Percentiles rank a stretch among this genome's conserved stretches.
These are phyloP conservation scores for Oscheius myriophilus DNA, from an alignment of 2,888 invertebrate species.

Conservation along the genomic window DNA sequence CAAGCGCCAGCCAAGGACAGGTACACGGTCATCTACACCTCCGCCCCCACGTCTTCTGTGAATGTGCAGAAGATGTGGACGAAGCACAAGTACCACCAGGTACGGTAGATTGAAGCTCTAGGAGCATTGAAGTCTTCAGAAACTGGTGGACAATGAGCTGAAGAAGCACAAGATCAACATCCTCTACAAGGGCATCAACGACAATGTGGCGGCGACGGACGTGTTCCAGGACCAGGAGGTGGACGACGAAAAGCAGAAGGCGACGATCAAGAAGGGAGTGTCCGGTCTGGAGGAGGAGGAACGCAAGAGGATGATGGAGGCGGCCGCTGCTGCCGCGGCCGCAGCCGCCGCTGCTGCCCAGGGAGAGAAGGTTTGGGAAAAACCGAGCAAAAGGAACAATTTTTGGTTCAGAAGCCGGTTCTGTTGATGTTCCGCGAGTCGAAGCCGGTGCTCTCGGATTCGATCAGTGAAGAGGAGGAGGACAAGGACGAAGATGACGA, in stretches of 20 bases:
- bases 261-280: not conserved
- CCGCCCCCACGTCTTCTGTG: not conserved
- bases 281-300: conserved; percentile 14
- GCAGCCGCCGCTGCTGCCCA: too few relatives aligned
- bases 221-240: not conserved
- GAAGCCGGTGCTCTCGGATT: not conserved
- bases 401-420: not conserved
- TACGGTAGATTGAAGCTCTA: too few relatives aligned
- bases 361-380: too few relatives aligned
- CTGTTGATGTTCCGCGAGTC: not conserved
- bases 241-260: not conserved
- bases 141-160: too few relatives aligned
- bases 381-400: too few relatives aligned
- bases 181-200: conserved; percentile 5
- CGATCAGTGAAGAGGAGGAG: conserved; percentile 1
- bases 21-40: conserved; percentile 10
- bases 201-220: not conserved
- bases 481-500: not conserved
- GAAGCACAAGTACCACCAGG: conserved; percentile 12
- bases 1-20: not conserved
- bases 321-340: not conserved
- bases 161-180: not conserved
- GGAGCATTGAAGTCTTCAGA: too few relatives aligned
- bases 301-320: not conserved
- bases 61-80: conserved; percentile 19